A percentile compares a stretch with the other conserved stretches of the same genome.
Conservation (phyloP, 2,113 vertebrate species). For the Sterrhoptilus dennistouni region DNA sequence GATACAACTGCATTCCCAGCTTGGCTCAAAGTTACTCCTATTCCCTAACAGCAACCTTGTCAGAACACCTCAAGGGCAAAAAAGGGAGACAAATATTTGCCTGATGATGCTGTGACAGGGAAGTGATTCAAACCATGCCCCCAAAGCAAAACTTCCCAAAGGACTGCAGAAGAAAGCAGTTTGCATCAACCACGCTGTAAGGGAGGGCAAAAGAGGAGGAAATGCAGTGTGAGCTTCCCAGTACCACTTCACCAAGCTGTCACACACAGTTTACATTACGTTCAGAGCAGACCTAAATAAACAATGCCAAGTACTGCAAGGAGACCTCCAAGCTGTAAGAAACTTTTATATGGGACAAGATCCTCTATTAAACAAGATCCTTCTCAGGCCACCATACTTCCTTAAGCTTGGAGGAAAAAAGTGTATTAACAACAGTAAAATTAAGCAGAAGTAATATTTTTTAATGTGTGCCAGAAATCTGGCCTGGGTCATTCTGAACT, state of each 20-base stretch:
- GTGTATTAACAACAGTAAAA: not conserved
- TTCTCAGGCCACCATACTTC: not conserved
- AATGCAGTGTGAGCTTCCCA: not conserved
- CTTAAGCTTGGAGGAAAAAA: not conserved
- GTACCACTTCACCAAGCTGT: not conserved
- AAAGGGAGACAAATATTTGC: slow-evolving; percentile 10
- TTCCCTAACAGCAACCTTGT: not conserved
- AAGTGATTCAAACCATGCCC: slow-evolving; percentile 24
- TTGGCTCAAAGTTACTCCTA: not conserved
- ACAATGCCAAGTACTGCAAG: not conserved
- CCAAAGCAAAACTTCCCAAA: not conserved
- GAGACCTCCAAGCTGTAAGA: not conserved
- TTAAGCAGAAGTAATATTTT: not conserved
- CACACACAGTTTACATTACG: not conserved
- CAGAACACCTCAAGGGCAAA: slow-evolving; percentile 43
- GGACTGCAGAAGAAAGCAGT: not conserved
- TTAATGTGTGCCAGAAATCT: not conserved
- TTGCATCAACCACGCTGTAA: not conserved
- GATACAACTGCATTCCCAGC: slow-evolving; percentile 22
- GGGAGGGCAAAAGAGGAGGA: not conserved
- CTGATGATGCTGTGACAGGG: slow-evolving; percentile 26
- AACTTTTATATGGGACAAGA: not conserved
- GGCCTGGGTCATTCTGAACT: not conserved
- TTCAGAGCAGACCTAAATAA: not conserved
- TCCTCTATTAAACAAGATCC: not conserved